Conservation (phyloP, 2,797 vertebrate species). For the Prionace glauca region DNA sequence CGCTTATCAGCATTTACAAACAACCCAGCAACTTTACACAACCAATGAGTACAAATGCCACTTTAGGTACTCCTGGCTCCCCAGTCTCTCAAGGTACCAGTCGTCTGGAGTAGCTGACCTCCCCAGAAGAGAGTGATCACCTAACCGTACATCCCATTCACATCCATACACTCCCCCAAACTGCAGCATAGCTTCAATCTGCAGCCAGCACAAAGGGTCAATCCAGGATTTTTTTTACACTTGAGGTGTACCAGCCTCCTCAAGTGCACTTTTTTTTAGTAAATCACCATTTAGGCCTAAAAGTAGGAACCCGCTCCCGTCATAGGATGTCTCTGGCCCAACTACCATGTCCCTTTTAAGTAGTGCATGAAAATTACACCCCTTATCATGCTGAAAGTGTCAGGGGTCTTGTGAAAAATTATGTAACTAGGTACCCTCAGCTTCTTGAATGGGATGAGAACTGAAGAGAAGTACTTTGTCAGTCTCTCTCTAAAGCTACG, state of each 20-base stretch:
- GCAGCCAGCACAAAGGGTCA: neutral
- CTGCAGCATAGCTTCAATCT: neutral
- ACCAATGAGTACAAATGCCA: neutral
- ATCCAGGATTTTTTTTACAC: neutral
- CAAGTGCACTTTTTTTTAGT: neutral
- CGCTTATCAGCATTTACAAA: too few relatives aligned
- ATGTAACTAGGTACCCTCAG: neutral
- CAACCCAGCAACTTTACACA: too few relatives aligned
- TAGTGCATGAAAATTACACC: neutral
- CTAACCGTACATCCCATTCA: neutral
- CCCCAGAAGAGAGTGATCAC: too few relatives aligned
- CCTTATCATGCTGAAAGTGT: too few relatives aligned
- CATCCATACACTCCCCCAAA: neutral
- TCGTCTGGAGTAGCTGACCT: neutral
- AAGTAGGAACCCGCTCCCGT: neutral
- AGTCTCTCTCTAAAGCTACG: neutral
- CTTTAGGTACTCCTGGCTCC: neutral
- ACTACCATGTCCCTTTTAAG: neutral
- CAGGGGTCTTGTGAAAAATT: too few relatives aligned
- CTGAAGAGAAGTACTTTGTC: neutral
- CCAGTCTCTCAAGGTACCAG: neutral
- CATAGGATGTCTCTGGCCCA: neutral
- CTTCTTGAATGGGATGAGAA: neutral
- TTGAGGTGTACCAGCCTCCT: neutral
- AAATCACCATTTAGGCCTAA: neutral